A percentile compares a stretch with the other conserved stretches of the same genome.
These are phyloP conservation scores for Oncorhynchus keta DNA, from an alignment of 2,113 vertebrate species.

Conservation along the genomic window DNA sequence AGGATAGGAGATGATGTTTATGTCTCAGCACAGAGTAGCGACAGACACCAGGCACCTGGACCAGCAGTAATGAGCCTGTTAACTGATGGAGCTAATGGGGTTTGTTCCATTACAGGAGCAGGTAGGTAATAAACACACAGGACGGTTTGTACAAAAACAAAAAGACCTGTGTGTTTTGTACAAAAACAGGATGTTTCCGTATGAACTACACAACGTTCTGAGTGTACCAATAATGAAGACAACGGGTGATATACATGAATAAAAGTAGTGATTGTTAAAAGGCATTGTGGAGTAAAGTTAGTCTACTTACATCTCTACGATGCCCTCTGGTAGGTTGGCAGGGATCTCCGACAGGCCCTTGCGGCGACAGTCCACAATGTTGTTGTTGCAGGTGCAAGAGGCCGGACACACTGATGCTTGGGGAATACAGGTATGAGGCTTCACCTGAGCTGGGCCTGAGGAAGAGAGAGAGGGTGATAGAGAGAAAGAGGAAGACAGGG, in stretches of 20 bases:
- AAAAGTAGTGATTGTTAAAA: too few species aligned
- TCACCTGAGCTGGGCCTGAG: conserved; percentile 79
- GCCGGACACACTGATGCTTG: conserved; percentile 88
- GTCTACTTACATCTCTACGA: conserved; percentile 92
- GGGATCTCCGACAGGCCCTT: conserved; percentile 93
- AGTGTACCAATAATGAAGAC: background rate
- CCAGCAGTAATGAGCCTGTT: background rate
- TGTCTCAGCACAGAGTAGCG: too few species aligned
- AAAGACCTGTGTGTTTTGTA: background rate
- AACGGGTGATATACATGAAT: background rate
- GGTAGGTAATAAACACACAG: too few species aligned
- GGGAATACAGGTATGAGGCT: conserved; percentile 84
- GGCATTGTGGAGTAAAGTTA: background rate
- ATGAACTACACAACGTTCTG: background rate
- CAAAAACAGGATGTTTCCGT: background rate
- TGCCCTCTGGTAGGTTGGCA: conserved; percentile 90
- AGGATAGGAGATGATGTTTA: too few species aligned
- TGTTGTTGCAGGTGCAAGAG: conserved; percentile 94
- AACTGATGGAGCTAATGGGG: background rate
- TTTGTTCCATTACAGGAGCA: background rate
- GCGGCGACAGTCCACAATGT: conserved; percentile 94
- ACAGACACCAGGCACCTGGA: background rate
- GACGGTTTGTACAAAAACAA: too few species aligned
- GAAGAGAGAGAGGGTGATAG: background rate
- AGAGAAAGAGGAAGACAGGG: conserved; percentile 9